A percentile compares a stretch with the other conserved stretches of the same genome.
phyloP scores from a whole-genome alignment of 1,140 invertebrate genomes.

The Plectrocnemia conspersa region DNA sequence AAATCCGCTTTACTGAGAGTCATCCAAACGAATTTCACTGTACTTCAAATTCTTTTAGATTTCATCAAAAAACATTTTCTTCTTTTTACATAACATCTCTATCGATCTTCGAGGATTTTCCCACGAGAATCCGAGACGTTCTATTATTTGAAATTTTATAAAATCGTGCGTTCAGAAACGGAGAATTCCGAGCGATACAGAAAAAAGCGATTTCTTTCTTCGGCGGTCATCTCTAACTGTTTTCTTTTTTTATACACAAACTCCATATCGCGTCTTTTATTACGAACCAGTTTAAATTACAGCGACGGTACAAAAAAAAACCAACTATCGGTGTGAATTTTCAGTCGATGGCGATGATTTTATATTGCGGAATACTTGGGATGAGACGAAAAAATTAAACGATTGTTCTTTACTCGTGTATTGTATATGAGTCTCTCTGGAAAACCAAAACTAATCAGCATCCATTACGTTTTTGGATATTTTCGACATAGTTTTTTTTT shows the following conservation, averaged over 20 bases:
- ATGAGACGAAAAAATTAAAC: too few species aligned
- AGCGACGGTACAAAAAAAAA: too few species aligned
- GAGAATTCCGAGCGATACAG: constrained; percentile 4
- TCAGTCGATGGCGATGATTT: too few species aligned
- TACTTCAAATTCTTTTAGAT: too few species aligned
- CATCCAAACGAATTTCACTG: too few species aligned
- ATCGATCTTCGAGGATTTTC: constrained; percentile 26
- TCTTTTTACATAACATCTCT: constrained; percentile 25
- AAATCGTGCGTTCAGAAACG: constrained; percentile 25
- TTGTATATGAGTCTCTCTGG: constrained; percentile 13
- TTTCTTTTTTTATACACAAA: neutral
- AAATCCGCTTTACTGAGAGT: too few species aligned
- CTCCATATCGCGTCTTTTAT: too few species aligned
- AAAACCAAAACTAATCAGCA: constrained; percentile 14
- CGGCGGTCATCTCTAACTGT: neutral
- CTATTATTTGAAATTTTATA: constrained; percentile 29
- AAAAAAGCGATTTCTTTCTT: constrained; percentile 13
- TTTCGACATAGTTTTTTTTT: constrained; percentile 7
- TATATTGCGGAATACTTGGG: too few species aligned
- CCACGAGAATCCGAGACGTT: constrained; percentile 31
- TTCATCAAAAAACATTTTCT: too few species aligned
- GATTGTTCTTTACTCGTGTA: too few species aligned
- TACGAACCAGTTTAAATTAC: too few species aligned
- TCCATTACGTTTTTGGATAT: constrained; percentile 6
- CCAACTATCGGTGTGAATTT: too few species aligned